Conservation (phyloP, 1,140 invertebrate species). For the Drosophila elegans region DNA sequence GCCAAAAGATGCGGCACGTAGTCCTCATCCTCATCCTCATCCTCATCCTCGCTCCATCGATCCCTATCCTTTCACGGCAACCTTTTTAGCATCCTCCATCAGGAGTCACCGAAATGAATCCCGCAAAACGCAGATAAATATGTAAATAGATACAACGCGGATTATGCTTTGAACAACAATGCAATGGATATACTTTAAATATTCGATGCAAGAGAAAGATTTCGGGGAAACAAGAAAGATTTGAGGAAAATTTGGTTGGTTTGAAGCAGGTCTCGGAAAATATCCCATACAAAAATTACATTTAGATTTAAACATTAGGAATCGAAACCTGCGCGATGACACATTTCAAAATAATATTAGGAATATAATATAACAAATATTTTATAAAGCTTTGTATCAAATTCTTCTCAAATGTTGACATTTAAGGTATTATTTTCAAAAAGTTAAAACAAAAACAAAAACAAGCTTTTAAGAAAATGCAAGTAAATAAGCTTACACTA, state of each 20-base stretch:
- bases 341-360: no score
- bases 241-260: no score
- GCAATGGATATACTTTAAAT: slow-evolving; percentile 18
- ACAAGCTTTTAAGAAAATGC: no score
- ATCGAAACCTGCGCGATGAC: no score
- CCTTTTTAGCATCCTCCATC: not conserved
- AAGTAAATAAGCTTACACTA: not conserved
- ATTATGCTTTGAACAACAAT: slow-evolving; percentile 70
- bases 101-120: slow-evolving; percentile 27
- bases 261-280: not conserved
- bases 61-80: not conserved
- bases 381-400: no score
- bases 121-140: slow-evolving; percentile 73
- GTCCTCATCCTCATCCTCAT: not conserved
- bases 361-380: no score
- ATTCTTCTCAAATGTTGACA: no score
- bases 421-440: no score
- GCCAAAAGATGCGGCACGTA: slow-evolving; percentile 49
- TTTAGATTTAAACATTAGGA: no score
- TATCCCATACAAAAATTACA: no score
- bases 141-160: slow-evolving; percentile 80
- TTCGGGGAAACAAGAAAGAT: not conserved
- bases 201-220: not conserved
- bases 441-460: no score
- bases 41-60: not conserved